Percentiles rank a stretch among this genome's conserved stretches.
Evolutionary conservation across 2,888 invertebrate genomes (phyloP).

Genomic region (Drosophila pegasa): DNA sequence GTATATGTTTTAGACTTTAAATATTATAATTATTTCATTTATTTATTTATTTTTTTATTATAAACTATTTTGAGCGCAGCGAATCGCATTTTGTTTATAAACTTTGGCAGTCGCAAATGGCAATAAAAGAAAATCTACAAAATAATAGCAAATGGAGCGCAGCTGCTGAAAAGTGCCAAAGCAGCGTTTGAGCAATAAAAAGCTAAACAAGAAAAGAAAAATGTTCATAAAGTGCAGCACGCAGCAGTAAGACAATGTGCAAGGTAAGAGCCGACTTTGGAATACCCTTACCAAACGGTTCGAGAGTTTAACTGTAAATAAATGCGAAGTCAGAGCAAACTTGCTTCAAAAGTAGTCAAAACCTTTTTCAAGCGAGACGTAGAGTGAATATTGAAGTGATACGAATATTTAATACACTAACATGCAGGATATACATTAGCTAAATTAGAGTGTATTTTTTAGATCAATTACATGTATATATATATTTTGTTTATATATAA

Average conservation of each 20-base stretch:
- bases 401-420: too few relatives aligned
- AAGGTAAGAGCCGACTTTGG: neutral
- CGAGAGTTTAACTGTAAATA: too few relatives aligned
- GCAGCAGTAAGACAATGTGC: slow-evolving; percentile 45
- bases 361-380: too few relatives aligned
- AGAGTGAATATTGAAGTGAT: too few relatives aligned
- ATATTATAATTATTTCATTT: too few relatives aligned
- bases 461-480: too few relatives aligned
- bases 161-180: slow-evolving; percentile 54
- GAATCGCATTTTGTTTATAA: neutral
- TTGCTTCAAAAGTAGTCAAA: too few relatives aligned
- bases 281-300: too few relatives aligned
- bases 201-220: neutral
- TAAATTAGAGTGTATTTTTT: too few relatives aligned
- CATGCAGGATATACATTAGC: too few relatives aligned
- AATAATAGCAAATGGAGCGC: slow-evolving; percentile 61
- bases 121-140: slow-evolving; percentile 61
- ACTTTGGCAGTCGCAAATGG: slow-evolving; percentile 22
- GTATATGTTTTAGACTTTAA: neutral
- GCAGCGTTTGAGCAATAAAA: slow-evolving; percentile 29
- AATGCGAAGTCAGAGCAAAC: too few relatives aligned
- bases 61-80: neutral
- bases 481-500: too few relatives aligned
- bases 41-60: neutral
- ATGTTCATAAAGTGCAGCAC: slow-evolving; percentile 14